phyloP scores from a whole-genome alignment of 2,797 vertebrate species.

The Simalia tracyae region DNA sequence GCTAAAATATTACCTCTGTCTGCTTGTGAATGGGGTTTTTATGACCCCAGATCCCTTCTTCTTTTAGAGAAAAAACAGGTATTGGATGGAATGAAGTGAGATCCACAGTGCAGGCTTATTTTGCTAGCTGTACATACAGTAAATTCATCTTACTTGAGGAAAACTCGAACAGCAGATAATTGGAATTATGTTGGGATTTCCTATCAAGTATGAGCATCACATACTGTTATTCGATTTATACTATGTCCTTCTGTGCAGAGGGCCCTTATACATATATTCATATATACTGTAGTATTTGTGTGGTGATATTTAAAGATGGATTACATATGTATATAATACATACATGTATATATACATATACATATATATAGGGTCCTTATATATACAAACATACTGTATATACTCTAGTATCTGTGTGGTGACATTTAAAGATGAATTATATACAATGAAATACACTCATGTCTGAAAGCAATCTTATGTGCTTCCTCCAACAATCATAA shows the following conservation, averaged over 20 bases:
- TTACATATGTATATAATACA: not conserved
- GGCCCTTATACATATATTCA: not conserved
- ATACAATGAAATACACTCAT: not conserved
- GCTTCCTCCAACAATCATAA: not conserved
- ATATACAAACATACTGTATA: not conserved
- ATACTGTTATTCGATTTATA: not conserved
- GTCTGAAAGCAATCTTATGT: too few species aligned
- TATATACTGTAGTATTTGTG: too few species aligned
- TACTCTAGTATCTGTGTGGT: not conserved
- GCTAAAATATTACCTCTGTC: not conserved
- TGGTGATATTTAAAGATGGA: not conserved
- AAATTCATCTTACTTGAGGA: not conserved
- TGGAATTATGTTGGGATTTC: not conserved
- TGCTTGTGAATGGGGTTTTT: too few species aligned
- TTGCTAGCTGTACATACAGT: constrained; percentile 11
- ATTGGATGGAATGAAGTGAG: constrained; percentile 36
- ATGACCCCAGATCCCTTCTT: not conserved
- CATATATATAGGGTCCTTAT: not conserved
- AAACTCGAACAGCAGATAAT: not conserved
- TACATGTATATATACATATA: too few species aligned
- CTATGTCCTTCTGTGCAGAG: not conserved
- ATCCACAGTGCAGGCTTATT: constrained; percentile 38
- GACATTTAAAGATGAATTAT: not conserved
- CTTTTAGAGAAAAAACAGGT: constrained; percentile 4
- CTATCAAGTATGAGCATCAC: not conserved